Conservation (phyloP, 1,140 invertebrate species). For the Sitophilus oryzae region DNA sequence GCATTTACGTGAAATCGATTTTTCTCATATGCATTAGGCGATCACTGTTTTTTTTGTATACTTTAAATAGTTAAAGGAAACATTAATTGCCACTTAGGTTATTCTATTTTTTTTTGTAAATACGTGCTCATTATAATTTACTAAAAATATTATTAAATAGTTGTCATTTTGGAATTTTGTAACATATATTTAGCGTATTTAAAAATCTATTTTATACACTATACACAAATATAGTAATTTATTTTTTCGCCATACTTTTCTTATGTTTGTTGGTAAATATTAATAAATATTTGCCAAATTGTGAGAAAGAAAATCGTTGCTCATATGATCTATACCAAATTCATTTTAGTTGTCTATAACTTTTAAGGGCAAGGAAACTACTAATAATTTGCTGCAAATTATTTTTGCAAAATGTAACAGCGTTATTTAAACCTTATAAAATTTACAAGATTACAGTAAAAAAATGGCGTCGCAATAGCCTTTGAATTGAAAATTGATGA, state of each 20-base stretch:
- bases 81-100: not conserved
- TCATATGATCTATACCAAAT: not conserved
- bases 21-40: not conserved
- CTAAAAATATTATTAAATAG: conserved; percentile 8
- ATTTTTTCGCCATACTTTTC: conserved; percentile 8
- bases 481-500: too few relatives aligned
- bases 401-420: not conserved
- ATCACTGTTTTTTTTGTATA: not conserved
- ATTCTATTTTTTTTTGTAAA: conserved; percentile 10
- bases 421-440: too few relatives aligned
- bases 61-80: not conserved
- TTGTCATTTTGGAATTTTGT: conserved; percentile 10
- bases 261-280: not conserved
- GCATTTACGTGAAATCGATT: conserved; percentile 4
- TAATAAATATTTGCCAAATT: not conserved
- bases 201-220: conserved; percentile 16
- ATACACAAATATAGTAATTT: conserved; percentile 9
- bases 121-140: conserved; percentile 12
- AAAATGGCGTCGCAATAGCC: too few relatives aligned
- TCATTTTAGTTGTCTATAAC: not conserved
- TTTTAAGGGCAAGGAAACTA: conserved; percentile 5
- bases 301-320: not conserved
- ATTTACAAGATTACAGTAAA: too few relatives aligned
- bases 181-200: conserved; percentile 13
- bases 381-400: not conserved